These are phyloP conservation scores for Xylota segnis DNA, from an alignment of 2,888 invertebrate species.

Conservation along the genomic window DNA sequence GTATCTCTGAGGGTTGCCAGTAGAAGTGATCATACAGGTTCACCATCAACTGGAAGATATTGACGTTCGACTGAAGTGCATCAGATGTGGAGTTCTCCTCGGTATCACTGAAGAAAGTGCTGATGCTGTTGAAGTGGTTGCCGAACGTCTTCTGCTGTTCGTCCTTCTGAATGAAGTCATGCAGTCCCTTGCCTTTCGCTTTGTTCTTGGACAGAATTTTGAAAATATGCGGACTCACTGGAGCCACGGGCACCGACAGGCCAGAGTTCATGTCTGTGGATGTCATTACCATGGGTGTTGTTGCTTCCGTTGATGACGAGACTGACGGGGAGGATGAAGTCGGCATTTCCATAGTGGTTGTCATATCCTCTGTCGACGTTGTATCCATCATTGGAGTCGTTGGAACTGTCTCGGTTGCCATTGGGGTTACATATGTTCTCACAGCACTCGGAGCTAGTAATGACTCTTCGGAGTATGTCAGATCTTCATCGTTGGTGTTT, in stretches of 20 bases:
- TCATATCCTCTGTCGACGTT: constrained; percentile 46
- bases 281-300: constrained; percentile 20
- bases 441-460: constrained; percentile 40
- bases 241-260: constrained; percentile 59
- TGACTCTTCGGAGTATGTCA: constrained; percentile 78
- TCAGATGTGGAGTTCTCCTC: constrained; percentile 66
- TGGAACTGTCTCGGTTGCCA: constrained; percentile 64
- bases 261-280: constrained; percentile 47
- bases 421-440: constrained; percentile 64
- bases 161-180: constrained; percentile 81
- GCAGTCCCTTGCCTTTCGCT: constrained; percentile 80
- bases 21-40: constrained; percentile 84
- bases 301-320: constrained; percentile 25
- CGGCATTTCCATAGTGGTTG: constrained; percentile 42
- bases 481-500: constrained; percentile 77
- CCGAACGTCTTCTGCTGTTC: constrained; percentile 80
- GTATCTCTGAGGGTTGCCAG: constrained; percentile 83
- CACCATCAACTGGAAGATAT: constrained; percentile 82
- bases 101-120: constrained; percentile 79
- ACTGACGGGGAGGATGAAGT: constrained; percentile 19
- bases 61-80: constrained; percentile 78
- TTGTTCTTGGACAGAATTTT: constrained; percentile 81
- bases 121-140: constrained; percentile 82
- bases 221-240: constrained; percentile 80
- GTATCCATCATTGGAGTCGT: constrained; percentile 56